Base-by-base conservation (phyloP, 2,888 invertebrate species). In the Torymus tubicola region DNA sequence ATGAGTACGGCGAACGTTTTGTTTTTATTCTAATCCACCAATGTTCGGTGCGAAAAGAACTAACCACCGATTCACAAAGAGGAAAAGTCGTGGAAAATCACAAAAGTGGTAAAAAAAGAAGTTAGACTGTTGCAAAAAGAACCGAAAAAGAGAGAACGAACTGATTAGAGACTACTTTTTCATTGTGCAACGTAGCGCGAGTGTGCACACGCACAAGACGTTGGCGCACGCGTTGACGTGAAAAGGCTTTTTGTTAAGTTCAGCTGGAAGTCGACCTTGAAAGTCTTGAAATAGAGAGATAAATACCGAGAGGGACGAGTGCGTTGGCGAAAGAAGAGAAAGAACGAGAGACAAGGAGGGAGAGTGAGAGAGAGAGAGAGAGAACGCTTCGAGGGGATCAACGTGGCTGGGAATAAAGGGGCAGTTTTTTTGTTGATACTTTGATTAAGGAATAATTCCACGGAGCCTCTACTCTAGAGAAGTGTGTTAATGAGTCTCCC, bases 211-310 rank as follows among this genome's bases (percentile, higher is more conserved):
- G 53, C 31, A 12, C 10, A 60, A 8, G 53, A 2, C 13, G 52
- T 10, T 12, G 13, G 50, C 67, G 24, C 21, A 57, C 61, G 61
- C 18, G 12, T 11, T 65, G 64, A n/a, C 13, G 58, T 31, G 71
- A 58, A 71, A 65, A 53, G 18, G 60, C 50, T 53, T 71, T 71
- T 71, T 60, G 57, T 42, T 72, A 67, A 52, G 64, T 72, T 71
- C 72, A 60, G 57, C 60, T 61, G 53, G 18, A 55, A 63, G 53
- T 18, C 21, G 72, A 78, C 78, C 72, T 78, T 78, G 78, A 60
- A 65, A 78, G 78, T 67, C 67, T 72, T 65, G 58, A 78, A 78
- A 72, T 71, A 72, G 65, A 67, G 58, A 67, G 71, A 67, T 58
- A 71, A 65, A 77, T 55, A 77, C 31, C 50, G 63, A 55, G 53